A percentile compares a stretch with the other conserved stretches of the same genome.
phyloP scores from a whole-genome alignment of 2,888 invertebrate species.

The Suillia variegata region DNA sequence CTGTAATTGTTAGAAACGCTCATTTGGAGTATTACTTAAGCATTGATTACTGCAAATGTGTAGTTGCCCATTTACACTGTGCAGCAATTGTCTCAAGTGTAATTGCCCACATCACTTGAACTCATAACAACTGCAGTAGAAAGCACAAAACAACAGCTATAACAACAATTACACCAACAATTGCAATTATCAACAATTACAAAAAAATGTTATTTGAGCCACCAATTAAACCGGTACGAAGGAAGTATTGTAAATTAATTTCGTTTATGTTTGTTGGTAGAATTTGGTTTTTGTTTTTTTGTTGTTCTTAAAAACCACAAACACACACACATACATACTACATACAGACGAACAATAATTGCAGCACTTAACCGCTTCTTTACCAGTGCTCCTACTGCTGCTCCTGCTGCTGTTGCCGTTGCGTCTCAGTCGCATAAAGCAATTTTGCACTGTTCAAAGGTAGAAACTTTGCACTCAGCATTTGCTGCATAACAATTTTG shows the following conservation, averaged over 20 bases:
- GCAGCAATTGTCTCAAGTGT: not conserved
- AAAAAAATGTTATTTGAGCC: constrained; percentile 22
- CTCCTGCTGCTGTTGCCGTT: not conserved
- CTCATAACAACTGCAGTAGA: not conserved
- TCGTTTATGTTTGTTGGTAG: constrained; percentile 13
- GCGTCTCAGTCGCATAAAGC: too few relatives aligned
- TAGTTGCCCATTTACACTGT: not conserved
- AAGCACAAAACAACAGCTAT: constrained; percentile 1
- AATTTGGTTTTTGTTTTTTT: not conserved
- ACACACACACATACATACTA: not conserved
- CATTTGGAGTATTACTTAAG: too few relatives aligned
- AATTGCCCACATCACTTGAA: constrained; percentile 8
- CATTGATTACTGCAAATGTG: too few relatives aligned
- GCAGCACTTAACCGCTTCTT: constrained; percentile 1
- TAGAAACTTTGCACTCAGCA: constrained; percentile 1
- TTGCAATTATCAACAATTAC: not conserved
- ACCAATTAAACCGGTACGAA: constrained; percentile 15
- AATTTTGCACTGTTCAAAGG: too few relatives aligned
- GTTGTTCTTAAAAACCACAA: not conserved
- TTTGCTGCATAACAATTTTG: constrained; percentile 10
- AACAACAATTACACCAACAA: constrained; percentile 6
- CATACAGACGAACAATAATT: not conserved
- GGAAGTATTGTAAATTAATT: constrained; percentile 17
- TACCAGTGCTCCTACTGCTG: not conserved
- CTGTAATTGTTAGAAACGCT: too few relatives aligned